Conservation (phyloP, 2,888 invertebrate species). For the Drosophila limbata region DNA sequence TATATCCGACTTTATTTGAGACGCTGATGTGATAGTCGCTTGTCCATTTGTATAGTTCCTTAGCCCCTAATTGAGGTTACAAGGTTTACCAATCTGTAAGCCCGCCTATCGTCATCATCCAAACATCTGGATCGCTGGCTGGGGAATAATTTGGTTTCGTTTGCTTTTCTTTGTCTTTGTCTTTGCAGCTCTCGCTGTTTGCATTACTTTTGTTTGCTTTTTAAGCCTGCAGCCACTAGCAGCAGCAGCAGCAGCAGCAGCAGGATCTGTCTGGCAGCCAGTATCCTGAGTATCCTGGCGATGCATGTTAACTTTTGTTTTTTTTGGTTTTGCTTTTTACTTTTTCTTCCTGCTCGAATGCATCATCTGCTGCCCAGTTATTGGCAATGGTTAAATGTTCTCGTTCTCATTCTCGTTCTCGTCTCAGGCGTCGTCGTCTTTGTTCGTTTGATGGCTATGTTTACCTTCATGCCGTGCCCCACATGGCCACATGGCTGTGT, state of each 20-base stretch:
- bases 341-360: constrained; percentile 54
- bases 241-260: constrained; percentile 4
- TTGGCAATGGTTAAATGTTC: constrained; percentile 69
- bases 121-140: constrained; percentile 44
- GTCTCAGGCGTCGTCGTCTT: constrained; percentile 55
- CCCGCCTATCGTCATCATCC: constrained; percentile 43
- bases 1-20: constrained; percentile 1
- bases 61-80: constrained; percentile 66
- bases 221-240: constrained; percentile 25
- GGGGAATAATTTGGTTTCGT: constrained; percentile 16
- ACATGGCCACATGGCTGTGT: constrained; percentile 38
- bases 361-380: constrained; percentile 70
- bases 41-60: constrained; percentile 4
- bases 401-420: constrained; percentile 49
- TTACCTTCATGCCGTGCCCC: constrained; percentile 26
- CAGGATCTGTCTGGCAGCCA: constrained; percentile 4
- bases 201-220: constrained; percentile 69
- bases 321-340: background rate
- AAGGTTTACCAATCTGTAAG: constrained; percentile 72
- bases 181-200: constrained; percentile 43
- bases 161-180: constrained; percentile 56
- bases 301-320: constrained; percentile 46
- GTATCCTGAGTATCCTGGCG: constrained; percentile 19
- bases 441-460: constrained; percentile 55
- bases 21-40: background rate